Base-by-base conservation (phyloP, 2,888 invertebrate species). In the Mesochorus sp. region DNA sequence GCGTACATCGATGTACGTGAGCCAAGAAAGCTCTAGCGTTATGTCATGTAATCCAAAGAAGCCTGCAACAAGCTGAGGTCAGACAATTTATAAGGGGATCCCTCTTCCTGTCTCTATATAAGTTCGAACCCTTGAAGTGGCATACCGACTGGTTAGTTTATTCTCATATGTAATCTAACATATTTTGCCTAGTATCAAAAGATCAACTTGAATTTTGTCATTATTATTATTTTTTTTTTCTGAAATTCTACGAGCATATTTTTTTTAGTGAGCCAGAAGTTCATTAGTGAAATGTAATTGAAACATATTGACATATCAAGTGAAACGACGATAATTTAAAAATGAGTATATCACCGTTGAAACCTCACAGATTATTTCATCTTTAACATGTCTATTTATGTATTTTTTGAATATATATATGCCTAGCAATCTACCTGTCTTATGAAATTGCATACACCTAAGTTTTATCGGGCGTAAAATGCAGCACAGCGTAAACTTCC, bases 11-110 rank as follows among this genome's bases (percentile, higher is more conserved):
- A 61, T 24, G 61, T 71, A 61, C 71, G 61, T 61, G 70, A 74
- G 78, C 78, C 73, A 78, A 78, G 78, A 78, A 78, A 74, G 70
- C 72, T 53, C 67, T n/a, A n/a, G n/a, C n/a, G 49, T 55, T 57
- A 34, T 31, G 34, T 59, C 78, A 59, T 44, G 64, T 70, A 51
- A 66, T 74, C 64, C 73, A 70, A 70, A 70, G 68, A 78, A 73
- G 42, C 64, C 73, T 37, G 31, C 57, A 61, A 64, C 59, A 74
- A 70, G 73, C 70, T 78, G 70, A 61, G 73, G 49, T 74, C 64
- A 44, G 51, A 59, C 51, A 70, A 78, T 74, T 78, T 70, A 70
- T 66, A 78, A 74, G 78, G 68, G 74, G 61, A 67, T 59, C 49
- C 3, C 12, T 37, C 39, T 14, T 28, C 21, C 8, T 19, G 26